Evolutionary conservation across 2,797 vertebrate genomes (phyloP), one percentile per base, ranked within the genome.

Genomic region (Takifugu rubripes): DNA sequence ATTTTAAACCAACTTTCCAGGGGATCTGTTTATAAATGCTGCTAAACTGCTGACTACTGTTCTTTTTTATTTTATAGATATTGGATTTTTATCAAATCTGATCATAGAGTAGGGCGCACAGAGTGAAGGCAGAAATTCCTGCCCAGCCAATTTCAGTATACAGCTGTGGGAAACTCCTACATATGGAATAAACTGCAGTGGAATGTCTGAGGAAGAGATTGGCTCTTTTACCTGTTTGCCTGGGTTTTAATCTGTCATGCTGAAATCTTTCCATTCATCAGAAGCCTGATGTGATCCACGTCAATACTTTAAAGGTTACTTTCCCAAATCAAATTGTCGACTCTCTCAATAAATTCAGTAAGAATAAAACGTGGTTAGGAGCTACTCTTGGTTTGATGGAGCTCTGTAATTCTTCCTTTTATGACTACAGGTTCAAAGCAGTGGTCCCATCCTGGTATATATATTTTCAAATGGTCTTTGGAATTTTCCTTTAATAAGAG

Each of bases 11-110:
- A 75, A 74, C 91, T 91, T 93, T 91, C 83, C 85, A 78, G 83
- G 83, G 65, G 77, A n/a, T 24, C 85, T 78, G 91, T 90, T 92
- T 85, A 88, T 87, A 82, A 89, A 88, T 92, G 87, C 93, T 90
- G 90, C 91, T 87, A 94, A 94, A 92, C 86, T 93, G 93, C 92
- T 94, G 93, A 94, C 90, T 93, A 87, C 88, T 92, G 90, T 92
- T 40, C 36, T 40, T 93, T 96, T 91, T 90, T 92, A 89, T 93
- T 92, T 91, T 48, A 83, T 87, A 84, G 91, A 89, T 93, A 93
- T 95, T 90, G 92, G 91, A 90, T 90, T 92, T 94, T 94, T 92
- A 93, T 95, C 92, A 94, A 93, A 93, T 94, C 91, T 93, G 91
- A 94, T 95, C 52, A 56, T 27, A 31, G 24, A 47, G 29, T 49